Evolutionary conservation across 2,113 vertebrate genomes (phyloP), one percentile per base, ranked within the genome.

Genomic region (Prionailurus bengalensis): DNA sequence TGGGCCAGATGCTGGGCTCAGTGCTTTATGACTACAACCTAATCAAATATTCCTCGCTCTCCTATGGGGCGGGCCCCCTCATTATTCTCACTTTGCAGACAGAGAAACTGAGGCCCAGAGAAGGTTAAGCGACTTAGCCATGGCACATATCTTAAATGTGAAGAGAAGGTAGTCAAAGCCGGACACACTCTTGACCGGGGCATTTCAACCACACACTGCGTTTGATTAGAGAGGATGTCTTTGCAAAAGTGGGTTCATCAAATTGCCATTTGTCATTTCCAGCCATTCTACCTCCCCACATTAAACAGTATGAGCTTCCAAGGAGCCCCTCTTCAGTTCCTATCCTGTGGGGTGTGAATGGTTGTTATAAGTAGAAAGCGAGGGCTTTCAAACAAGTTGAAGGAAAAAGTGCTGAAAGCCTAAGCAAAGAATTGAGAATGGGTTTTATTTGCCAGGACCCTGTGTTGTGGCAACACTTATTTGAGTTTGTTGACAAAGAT

Each of bases 351-450:
- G 70, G 21, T 51, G 53, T 42, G 29, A 78, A 61, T 4, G 10
- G n/a, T 12, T 92, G 2, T 76, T n/a, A 15, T 21, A 90, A 83
- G 42, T 45, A 84, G 15, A 83, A 87, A 66, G 33, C 6, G 48
- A 63, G 31, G 9, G 70, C 86, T 97, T 82, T 48, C 61, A 87
- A 93, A 90, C 9, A 82, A 84, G 81, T 31, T 8, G 14, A 88
- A 78, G 48, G n/a, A 6, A 94, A 58, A 71, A 87, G 48, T n/a
- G 7, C 19, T 55, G 45, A 15, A 91, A 51, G 53, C 21, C 2
- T 74, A 83, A 91, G 11, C 39, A 70, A 80, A 68, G 53, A 55
- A 33, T 15, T 85, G 71, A 33, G 76, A 65, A 55, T 81, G n/a
- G 58, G 7, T 33, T 76, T 91, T 76, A 48, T 4, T 6, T 5